A percentile compares a stretch with the other conserved stretches of the same genome.
These are phyloP conservation scores for Erpornis zantholeuca DNA, from an alignment of 2,113 vertebrate species.

Conservation along the genomic window DNA sequence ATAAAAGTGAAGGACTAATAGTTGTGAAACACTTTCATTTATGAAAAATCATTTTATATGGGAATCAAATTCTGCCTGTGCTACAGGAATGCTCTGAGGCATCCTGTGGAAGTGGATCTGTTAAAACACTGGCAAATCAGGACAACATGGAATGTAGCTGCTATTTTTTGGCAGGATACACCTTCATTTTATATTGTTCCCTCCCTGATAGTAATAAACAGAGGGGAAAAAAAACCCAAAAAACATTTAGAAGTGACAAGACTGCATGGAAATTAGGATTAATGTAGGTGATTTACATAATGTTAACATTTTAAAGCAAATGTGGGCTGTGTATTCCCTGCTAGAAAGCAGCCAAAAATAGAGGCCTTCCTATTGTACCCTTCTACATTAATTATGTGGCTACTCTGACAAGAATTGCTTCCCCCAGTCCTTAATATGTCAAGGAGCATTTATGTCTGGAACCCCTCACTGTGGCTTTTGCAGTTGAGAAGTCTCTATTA, in stretches of 20 bases:
- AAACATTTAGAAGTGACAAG: not conserved
- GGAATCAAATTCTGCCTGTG: conserved; percentile 52
- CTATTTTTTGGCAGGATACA: conserved; percentile 52
- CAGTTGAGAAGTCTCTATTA: not conserved
- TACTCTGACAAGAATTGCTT: conserved; percentile 14
- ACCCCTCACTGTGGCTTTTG: not conserved
- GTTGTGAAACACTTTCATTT: not conserved
- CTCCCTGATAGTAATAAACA: conserved; percentile 6
- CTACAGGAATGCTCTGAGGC: conserved; percentile 14
- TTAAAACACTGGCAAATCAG: conserved; percentile 19
- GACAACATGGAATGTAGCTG: not conserved
- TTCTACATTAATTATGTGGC: conserved; percentile 36
- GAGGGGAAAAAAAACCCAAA: not conserved
- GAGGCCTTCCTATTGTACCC: conserved; percentile 27
- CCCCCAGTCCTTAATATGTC: not conserved
- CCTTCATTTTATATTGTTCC: conserved; percentile 5
- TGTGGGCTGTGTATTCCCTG: conserved; percentile 32
- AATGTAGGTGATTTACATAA: conserved; percentile 67
- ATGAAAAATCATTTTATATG: not conserved
- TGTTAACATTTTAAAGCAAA: conserved; percentile 51
- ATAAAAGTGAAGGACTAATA: not conserved
- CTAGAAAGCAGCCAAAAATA: conserved; percentile 54
- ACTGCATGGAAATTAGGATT: conserved; percentile 42
- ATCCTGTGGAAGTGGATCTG: not conserved
- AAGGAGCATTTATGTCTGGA: conserved; percentile 13